Conservation (phyloP, 2,888 invertebrate species). For the Dendrolimus pini region DNA sequence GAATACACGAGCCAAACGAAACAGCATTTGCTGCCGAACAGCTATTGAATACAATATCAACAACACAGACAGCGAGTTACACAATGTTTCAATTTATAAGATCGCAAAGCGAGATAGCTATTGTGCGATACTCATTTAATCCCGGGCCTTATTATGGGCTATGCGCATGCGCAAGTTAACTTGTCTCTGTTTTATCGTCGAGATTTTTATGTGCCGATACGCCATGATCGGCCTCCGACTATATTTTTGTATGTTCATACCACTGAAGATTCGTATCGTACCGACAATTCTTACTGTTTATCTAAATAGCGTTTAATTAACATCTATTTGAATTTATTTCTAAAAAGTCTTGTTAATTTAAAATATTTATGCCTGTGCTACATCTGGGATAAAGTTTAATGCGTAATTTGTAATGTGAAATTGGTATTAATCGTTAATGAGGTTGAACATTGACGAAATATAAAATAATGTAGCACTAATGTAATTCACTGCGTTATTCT, state of each 20-base stretch:
- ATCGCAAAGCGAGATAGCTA: conserved; percentile 56
- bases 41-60: background rate
- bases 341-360: no score
- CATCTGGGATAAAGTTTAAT: no score
- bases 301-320: conserved; percentile 33
- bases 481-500: no score
- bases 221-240: conserved; percentile 34
- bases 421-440: no score
- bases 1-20: conserved; percentile 2
- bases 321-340: background rate
- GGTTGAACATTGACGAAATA: no score
- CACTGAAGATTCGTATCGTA: conserved; percentile 44
- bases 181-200: conserved; percentile 63
- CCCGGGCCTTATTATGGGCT: conserved; percentile 58
- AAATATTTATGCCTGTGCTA: no score
- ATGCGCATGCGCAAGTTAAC: conserved; percentile 60
- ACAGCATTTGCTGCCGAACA: conserved; percentile 1
- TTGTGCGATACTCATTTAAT: conserved; percentile 59
- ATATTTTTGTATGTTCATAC: conserved; percentile 27
- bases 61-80: conserved; percentile 41
- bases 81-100: conserved; percentile 71
- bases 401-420: no score
- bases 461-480: no score
- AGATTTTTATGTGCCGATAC: conserved; percentile 67
- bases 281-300: conserved; percentile 36